Base-by-base conservation (phyloP, 2,888 invertebrate genomes). In the Disparrhopalites patrizii region DNA sequence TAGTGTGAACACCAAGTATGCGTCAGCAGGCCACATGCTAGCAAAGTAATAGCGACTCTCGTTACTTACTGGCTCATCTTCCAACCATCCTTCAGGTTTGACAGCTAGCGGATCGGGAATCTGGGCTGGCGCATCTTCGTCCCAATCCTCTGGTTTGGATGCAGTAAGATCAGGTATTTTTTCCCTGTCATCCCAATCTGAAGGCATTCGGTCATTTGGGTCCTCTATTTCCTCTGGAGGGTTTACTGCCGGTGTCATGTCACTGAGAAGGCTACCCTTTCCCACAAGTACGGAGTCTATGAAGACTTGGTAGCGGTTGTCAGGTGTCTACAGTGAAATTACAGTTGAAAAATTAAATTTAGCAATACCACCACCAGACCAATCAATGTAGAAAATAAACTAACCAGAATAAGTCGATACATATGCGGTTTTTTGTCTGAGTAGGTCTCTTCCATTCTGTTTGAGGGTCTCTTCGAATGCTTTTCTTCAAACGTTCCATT, bases 151-250 rank as follows among this genome's bases (percentile, higher is more conserved):
- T 0, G 98, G 98, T 78, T 98, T 98, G 0, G 82, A 82, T 0
- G 96, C 91, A 56, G 87, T 85, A 1, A 91, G 89, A 79, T 97
- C 95, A 0, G 91, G 86, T 71, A 97, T 93, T 85, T 88, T 90
- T 79, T 90, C 89, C 75, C 93, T 85, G 77, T 98, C 98, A 79
- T 99, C 99, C 99, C 99, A 99, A 77, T 95, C 90, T 0, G 85
- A 86, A 0, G 99, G 99, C 78, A 85, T 86, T 65, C 77, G 79
- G 76, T 86, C 97, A 40, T 85, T 80, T 0, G 93, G 93, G 81
- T 98, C 98, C 76, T 93, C 92, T 76, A 98, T 91, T 81, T 96
- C 93, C 71, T 88, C 86, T 0, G 94, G 90, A 1, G 99, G 99
- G 82, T 96, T 96, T 15, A 99, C 93, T 1, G 97, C 82, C 0